Evolutionary conservation across 2,113 vertebrate species (phyloP), one percentile per base, ranked within the genome.

Genomic region (Ranitomeya imitator): DNA sequence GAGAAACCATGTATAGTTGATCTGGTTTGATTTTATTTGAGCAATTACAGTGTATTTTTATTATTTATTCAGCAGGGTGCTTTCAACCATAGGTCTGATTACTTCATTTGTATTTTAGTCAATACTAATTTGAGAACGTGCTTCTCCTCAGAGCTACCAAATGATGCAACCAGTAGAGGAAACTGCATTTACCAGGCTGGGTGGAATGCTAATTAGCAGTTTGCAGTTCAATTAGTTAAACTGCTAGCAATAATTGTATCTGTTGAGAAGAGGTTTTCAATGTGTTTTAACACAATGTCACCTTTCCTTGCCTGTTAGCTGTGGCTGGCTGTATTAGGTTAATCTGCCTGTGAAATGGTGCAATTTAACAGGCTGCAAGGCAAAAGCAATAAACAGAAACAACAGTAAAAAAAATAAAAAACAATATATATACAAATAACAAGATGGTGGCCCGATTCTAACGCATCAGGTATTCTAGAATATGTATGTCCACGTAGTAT

Each of bases 181-280:
- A 57, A 54, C 87, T 21, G 59, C 57, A 83, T 81, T 88, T 88
- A 45, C 76, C 73, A 88, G 21, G 81, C 71, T 55, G 81, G 73
- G n/a, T 67, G 37, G 59, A 83, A 84, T 84, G 81, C 73, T 84
- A 88, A 88, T 88, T 84, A 88, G n/a, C 87, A 88, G 81, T 78
- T 78, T 88, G 81, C 81, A 69, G 87, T 88, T 88, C 81, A 88
- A 78, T 88, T 88, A 78, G 81, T 84, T 84, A 84, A 88, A 88
- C 59, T 78, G 45, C 81, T 78, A 78, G 87, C 59, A 67, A 67
- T 84, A 84, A 88, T 88, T 84, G 81, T 74, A 61, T 82, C 51
- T 84, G 81, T 79, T 23, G 51, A 55, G 81, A 69, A 65, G 71
- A 78, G 76, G 81, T 84, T 88, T 78, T 88, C 5, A 84, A 83